A percentile compares a stretch with the other conserved stretches of the same genome.
phyloP scores from a whole-genome alignment of 2,113 vertebrate genomes.

The Menura novaehollandiae region DNA sequence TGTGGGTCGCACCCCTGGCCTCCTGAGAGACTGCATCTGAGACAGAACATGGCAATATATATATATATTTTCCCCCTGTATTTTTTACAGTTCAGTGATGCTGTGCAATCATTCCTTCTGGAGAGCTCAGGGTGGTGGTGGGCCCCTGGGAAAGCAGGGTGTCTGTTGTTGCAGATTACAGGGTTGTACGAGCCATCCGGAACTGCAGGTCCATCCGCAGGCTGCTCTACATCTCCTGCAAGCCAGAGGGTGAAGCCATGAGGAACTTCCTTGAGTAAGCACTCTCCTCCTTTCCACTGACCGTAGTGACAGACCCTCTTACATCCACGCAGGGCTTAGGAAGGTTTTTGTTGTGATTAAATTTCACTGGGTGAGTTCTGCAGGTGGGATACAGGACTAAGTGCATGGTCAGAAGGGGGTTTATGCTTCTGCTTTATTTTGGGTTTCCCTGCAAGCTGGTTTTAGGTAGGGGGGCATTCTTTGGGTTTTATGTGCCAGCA shows the following conservation, averaged over 20 bases:
- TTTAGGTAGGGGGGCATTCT: not conserved
- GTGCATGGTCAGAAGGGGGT: not conserved
- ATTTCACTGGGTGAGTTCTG: not conserved
- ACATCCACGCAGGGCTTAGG: not conserved
- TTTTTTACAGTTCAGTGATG: not conserved
- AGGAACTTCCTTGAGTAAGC: constrained; percentile 80
- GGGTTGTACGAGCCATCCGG: constrained; percentile 76
- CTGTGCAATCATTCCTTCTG: not conserved
- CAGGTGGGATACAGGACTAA: not conserved
- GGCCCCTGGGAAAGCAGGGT: not conserved
- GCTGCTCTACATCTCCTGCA: constrained; percentile 84
- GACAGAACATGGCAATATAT: not conserved
- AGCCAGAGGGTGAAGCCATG: constrained; percentile 82
- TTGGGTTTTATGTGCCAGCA: not conserved
- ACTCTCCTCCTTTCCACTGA: not conserved
- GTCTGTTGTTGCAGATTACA: constrained; percentile 62
- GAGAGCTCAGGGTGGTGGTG: not conserved
- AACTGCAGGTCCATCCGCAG: constrained; percentile 73
- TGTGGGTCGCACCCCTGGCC: rapidly evolving
- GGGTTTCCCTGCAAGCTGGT: not conserved
- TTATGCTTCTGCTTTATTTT: not conserved
- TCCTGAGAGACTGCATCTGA: not conserved
- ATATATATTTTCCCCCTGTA: not conserved
- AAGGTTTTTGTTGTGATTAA: not conserved
- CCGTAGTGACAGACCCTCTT: not conserved